A percentile compares a stretch with the other conserved stretches of the same genome.
Conservation (phyloP, 1,140 invertebrate genomes). For the Lordiphosa clarofinis region DNA sequence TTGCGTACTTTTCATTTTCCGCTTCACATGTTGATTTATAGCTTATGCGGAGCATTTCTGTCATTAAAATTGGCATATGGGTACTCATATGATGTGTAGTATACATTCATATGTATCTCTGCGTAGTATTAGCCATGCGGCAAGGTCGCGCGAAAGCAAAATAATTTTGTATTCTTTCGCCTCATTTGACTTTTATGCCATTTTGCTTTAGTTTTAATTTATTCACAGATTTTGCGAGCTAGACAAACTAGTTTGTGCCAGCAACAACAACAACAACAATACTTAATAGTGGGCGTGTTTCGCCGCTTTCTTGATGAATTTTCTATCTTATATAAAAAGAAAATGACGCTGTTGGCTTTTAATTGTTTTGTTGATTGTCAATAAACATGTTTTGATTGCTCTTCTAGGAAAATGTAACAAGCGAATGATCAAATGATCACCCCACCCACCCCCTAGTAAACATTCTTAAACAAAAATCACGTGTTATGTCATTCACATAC, state of each 20-base stretch:
- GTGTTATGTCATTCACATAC: slow-evolving; percentile 17
- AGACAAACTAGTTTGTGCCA: slow-evolving; percentile 56
- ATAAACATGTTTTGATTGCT: slow-evolving; percentile 54
- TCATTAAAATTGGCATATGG: slow-evolving; percentile 32
- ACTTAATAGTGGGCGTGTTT: slow-evolving; percentile 58
- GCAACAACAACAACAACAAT: slow-evolving; percentile 32
- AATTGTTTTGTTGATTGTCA: slow-evolving; percentile 63
- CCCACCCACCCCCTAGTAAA: neutral
- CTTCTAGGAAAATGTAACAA: slow-evolving; percentile 8
- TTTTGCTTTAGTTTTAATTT: slow-evolving; percentile 56
- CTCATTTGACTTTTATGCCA: slow-evolving; percentile 45
- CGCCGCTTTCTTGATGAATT: slow-evolving; percentile 1
- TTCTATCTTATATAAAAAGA: slow-evolving; percentile 30
- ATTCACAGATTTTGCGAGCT: slow-evolving; percentile 56
- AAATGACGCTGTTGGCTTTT: slow-evolving; percentile 41
- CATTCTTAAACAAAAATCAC: slow-evolving; percentile 21
- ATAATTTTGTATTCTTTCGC: slow-evolving; percentile 42
- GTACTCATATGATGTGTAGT: slow-evolving; percentile 29
- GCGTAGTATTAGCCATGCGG: slow-evolving; percentile 12
- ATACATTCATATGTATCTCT: slow-evolving; percentile 4
- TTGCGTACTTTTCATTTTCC: slow-evolving; percentile 7
- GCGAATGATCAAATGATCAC: slow-evolving; percentile 4
- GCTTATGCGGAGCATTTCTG: slow-evolving; percentile 21
- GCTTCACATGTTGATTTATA: slow-evolving; percentile 38
- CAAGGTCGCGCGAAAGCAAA: slow-evolving; percentile 38